Percentiles rank a stretch among this genome's conserved stretches.
Conservation (phyloP, 1,140 invertebrate genomes). For the Drosophila repletoides region DNA sequence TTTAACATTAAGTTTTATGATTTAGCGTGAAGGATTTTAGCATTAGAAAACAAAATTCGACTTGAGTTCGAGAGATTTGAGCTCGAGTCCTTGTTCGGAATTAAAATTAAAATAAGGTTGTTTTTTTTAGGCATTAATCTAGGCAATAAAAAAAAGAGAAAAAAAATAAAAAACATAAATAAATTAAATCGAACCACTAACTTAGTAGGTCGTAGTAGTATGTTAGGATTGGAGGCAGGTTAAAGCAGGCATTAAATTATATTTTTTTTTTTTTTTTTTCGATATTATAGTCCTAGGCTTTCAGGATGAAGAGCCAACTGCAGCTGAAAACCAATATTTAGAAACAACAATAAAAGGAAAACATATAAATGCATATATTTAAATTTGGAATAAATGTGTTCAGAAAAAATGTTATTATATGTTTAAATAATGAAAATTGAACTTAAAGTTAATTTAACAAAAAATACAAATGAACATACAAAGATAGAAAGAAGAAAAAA, state of each 20-base stretch:
- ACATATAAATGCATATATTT: constrained; percentile 41
- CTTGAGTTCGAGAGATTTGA: too few species aligned
- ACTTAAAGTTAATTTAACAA: constrained; percentile 19
- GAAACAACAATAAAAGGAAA: constrained; percentile 35
- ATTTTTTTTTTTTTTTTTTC: too few species aligned
- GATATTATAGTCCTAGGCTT: neutral
- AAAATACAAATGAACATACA: neutral
- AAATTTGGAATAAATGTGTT: constrained; percentile 82
- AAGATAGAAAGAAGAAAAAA: constrained; percentile 25
- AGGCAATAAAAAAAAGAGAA: constrained; percentile 55
- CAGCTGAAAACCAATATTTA: constrained; percentile 35
- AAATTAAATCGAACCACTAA: too few species aligned
- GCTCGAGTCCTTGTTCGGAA: too few species aligned
- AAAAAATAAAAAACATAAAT: constrained; percentile 28
- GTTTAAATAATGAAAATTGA: constrained; percentile 70
- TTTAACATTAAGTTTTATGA: constrained; percentile 62
- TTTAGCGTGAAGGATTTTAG: constrained; percentile 50
- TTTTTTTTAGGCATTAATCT: constrained; percentile 65
- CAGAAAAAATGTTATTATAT: constrained; percentile 81
- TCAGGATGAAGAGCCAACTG: constrained; percentile 41
- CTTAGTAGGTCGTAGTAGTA: constrained; percentile 22
- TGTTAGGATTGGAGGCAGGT: constrained; percentile 25
- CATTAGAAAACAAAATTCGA: constrained; percentile 4
- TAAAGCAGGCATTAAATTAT: constrained; percentile 18
- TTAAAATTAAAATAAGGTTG: constrained; percentile 64